Conservation (phyloP, 2,113 vertebrate species). For the Callocephalon fimbriatum region DNA sequence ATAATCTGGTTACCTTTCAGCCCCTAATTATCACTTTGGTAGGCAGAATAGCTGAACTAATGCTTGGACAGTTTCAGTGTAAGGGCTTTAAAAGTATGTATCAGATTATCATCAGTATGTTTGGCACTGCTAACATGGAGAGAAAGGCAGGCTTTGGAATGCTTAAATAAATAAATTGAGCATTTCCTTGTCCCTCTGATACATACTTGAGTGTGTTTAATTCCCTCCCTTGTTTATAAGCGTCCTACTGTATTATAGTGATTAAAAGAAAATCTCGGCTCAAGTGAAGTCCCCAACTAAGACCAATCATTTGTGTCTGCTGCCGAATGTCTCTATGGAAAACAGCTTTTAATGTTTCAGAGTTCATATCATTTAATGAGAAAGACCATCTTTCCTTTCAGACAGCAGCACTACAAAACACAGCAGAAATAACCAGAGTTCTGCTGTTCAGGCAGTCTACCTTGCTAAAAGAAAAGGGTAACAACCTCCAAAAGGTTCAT, state of each 20-base stretch:
- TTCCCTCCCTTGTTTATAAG: neutral
- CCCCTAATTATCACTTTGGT: neutral
- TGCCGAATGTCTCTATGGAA: neutral
- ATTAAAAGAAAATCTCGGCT: slow-evolving; percentile 3
- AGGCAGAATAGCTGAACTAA: neutral
- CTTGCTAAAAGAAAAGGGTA: neutral
- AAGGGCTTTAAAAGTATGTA: neutral
- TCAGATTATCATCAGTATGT: neutral
- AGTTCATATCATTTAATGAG: neutral
- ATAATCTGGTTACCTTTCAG: slow-evolving; percentile 22
- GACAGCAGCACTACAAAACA: neutral
- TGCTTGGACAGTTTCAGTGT: neutral
- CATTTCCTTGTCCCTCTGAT: neutral
- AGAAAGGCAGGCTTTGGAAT: neutral
- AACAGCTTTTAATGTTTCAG: neutral
- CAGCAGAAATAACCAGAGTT: neutral
- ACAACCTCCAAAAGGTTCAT: neutral
- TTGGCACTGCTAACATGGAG: neutral
- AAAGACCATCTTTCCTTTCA: neutral
- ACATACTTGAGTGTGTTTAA: neutral
- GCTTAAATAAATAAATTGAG: neutral
- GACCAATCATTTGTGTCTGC: neutral
- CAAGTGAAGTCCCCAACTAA: neutral
- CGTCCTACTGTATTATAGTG: neutral
- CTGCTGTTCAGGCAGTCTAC: neutral